A percentile compares a stretch with the other conserved stretches of the same genome.
Conservation (phyloP, 2,113 vertebrate genomes). For the Megalops atlanticus region DNA sequence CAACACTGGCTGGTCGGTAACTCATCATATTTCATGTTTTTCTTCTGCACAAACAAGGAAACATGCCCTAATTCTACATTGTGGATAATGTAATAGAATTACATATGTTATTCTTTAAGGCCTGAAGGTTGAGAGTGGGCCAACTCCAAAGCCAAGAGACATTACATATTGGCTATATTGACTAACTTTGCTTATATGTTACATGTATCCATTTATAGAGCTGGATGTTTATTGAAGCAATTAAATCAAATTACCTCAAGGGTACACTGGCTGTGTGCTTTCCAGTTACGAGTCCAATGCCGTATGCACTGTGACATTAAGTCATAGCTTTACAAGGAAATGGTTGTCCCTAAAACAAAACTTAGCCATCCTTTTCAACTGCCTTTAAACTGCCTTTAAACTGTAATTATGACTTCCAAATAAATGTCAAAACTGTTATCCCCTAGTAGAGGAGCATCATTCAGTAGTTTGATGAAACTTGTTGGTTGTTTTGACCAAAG, state of each 20-base stretch:
- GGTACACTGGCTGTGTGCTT: not conserved
- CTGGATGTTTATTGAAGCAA: not conserved
- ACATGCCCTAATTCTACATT: not conserved
- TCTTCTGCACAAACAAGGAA: not conserved
- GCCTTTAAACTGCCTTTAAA: no score
- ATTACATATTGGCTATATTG: not conserved
- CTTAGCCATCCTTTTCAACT: no score
- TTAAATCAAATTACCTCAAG: not conserved
- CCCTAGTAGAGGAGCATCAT: no score
- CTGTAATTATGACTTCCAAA: no score
- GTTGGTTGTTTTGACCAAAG: not conserved
- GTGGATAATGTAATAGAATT: not conserved
- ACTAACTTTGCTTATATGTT: not conserved
- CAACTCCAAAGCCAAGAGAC: not conserved
- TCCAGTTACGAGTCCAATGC: no score
- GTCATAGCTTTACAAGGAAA: not conserved
- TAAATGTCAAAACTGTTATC: no score
- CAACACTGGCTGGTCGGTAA: no score
- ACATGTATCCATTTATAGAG: not conserved
- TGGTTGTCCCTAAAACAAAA: no score
- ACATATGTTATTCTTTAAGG: not conserved
- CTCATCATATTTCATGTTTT: not conserved
- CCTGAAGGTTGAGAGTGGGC: not conserved
- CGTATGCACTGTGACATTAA: not conserved
- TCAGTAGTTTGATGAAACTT: not conserved